These are phyloP conservation scores for Epinephelus lanceolatus DNA, from an alignment of 2,113 vertebrate species.

Conservation along the genomic window DNA sequence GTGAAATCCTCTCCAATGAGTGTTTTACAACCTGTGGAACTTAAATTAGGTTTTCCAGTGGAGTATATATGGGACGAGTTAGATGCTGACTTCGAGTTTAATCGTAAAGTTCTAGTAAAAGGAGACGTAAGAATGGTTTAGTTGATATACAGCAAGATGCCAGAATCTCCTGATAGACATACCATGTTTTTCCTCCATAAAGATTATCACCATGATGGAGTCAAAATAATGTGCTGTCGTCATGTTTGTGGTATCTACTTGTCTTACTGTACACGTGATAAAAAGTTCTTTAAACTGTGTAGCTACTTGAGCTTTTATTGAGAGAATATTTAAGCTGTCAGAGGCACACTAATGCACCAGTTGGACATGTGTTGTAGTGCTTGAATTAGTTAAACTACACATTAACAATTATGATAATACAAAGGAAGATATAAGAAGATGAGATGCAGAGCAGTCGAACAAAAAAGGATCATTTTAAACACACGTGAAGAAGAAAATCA, in stretches of 20 bases:
- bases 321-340: not conserved
- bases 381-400: not conserved
- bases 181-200: not conserved
- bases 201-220: not conserved
- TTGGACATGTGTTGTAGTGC: not conserved
- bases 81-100: slow-evolving; percentile 1
- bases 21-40: not conserved
- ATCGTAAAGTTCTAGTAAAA: not conserved
- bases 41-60: not conserved
- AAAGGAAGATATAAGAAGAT: too few species aligned
- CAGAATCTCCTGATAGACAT: not conserved
- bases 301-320: too few species aligned
- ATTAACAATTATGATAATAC: not conserved
- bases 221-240: slow-evolving; percentile 11
- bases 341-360: not conserved
- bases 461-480: too few species aligned
- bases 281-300: slow-evolving; percentile 2
- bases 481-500: too few species aligned
- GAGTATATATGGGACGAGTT: too few species aligned
- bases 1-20: not conserved
- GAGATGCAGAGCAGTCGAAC: too few species aligned
- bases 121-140: not conserved
- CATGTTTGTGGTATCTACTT: slow-evolving; percentile 22
- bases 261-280: not conserved
- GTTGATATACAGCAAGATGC: not conserved